Evolutionary conservation across 2,113 vertebrate species (phyloP), one percentile per base, ranked within the genome.

Genomic region (Phainopepla nitens): DNA sequence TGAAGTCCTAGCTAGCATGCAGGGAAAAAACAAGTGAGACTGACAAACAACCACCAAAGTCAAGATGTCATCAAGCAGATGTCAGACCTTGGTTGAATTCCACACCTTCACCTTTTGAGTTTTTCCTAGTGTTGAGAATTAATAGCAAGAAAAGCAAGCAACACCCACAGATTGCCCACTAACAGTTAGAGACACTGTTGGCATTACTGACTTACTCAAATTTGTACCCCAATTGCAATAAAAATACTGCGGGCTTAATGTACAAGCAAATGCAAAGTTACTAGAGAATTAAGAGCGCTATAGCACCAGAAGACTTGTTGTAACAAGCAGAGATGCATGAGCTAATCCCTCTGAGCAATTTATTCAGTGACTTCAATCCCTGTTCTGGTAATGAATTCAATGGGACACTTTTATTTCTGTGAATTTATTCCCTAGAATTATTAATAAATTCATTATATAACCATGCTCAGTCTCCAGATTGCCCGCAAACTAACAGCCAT

Each of bases 341-440:
- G 54, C 58, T 89, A 93, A 87, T 82, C 66, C 61, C 39, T 66
- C 16, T 56, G n/a, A 80, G 29, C 39, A 75, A 80, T 90, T 90
- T 86, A 91, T 70, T 77, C 75, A 86, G 47, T 50, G 58, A 82
- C 51, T 85, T 69, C 82, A 94, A 62, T 16, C 11, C 25, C 39
- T 87, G 15, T 50, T 91, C 78, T 88, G 35, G 45, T 90, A 77
- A 88, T 42, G 8, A 93, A 95, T 89, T 95, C 35, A 90, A 64
- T 28, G 14, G 78, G 56, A 91, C 45, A 36, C 41, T 62, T 95
- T 95, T 87, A 94, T 80, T 87, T 79, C 68, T 51, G 22, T 77
- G 24, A 90, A 93, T 96, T 90, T 93, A 93, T 91, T 65, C 36
- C 57, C 94, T 77, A 82, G 58, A 86, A 70, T 76, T 82, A 76